These are phyloP conservation scores for Entomyzon cyanotis DNA, from an alignment of 2,113 vertebrate genomes.

Conservation along the genomic window DNA sequence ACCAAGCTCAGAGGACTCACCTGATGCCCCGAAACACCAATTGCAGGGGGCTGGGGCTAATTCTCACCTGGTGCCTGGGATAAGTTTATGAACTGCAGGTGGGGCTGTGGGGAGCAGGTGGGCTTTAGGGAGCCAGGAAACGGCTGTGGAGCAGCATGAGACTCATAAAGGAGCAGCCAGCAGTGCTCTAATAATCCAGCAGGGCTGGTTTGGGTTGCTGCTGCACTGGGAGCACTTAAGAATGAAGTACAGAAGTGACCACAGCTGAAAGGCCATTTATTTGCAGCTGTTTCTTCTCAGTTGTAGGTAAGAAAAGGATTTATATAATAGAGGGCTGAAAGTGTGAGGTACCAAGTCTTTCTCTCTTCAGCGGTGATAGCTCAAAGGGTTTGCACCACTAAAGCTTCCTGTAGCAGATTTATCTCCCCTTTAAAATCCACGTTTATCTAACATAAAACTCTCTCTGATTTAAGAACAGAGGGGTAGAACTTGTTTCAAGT, in stretches of 20 bases:
- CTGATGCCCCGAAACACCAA: background rate
- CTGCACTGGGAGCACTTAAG: background rate
- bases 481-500: background rate
- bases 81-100: background rate
- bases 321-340: background rate
- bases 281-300: constrained; percentile 9
- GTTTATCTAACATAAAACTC: background rate
- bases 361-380: background rate
- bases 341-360: background rate
- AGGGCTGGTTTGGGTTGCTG: background rate
- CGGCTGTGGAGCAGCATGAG: background rate
- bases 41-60: background rate
- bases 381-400: background rate
- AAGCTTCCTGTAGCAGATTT: background rate
- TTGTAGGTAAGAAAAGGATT: constrained; percentile 5
- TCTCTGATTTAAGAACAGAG: constrained; percentile 26
- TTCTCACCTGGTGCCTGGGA: background rate
- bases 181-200: background rate
- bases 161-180: background rate
- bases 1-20: background rate
- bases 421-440: background rate
- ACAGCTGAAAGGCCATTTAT: background rate
- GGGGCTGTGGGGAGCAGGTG: background rate
- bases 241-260: background rate
- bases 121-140: background rate